A percentile compares a stretch with the other conserved stretches of the same genome.
Conservation (phyloP, 64 coral and sea anemone genomes). For the Actinia tenebrosa region DNA sequence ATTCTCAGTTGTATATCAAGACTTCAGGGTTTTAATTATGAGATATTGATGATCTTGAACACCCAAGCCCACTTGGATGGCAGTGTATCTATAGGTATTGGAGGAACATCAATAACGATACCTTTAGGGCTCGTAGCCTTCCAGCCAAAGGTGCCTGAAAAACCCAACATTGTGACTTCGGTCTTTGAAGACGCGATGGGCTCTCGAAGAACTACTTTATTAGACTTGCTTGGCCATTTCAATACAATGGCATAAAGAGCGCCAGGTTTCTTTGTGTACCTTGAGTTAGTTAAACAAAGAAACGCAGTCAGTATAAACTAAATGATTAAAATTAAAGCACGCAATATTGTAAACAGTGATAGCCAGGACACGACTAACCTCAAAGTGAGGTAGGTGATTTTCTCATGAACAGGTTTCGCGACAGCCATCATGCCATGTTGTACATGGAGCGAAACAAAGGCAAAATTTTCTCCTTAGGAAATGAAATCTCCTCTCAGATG, state of each 20-base stretch:
- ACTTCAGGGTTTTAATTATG: background rate
- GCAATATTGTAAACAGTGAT: too few relatives aligned
- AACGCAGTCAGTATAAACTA: background rate
- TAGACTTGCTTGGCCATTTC: slow-evolving; percentile 24
- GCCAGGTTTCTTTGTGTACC: slow-evolving; percentile 9
- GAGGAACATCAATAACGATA: slow-evolving; percentile 22
- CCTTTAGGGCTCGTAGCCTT: background rate
- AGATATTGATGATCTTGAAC: slow-evolving; percentile 48
- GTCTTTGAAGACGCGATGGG: slow-evolving; percentile 18
- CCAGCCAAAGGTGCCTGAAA: slow-evolving; percentile 3
- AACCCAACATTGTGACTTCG: slow-evolving; percentile 21
- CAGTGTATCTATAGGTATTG: slow-evolving; percentile 19
- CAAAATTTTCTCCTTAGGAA: too few relatives aligned
- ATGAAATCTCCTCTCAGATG: too few relatives aligned
- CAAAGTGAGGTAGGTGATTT: too few relatives aligned
- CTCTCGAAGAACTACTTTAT: slow-evolving; percentile 3
- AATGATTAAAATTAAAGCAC: too few relatives aligned
- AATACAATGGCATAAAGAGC: slow-evolving; percentile 21
- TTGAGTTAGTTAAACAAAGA: background rate
- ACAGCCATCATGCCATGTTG: too few relatives aligned
- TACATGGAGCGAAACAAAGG: too few relatives aligned
- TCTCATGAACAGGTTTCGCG: too few relatives aligned
- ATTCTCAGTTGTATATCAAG: background rate
- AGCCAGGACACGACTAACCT: too few relatives aligned
- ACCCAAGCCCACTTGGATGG: slow-evolving; percentile 75